phyloP scores from a whole-genome alignment of 2,888 invertebrate species.

The Andrena dorsata region DNA sequence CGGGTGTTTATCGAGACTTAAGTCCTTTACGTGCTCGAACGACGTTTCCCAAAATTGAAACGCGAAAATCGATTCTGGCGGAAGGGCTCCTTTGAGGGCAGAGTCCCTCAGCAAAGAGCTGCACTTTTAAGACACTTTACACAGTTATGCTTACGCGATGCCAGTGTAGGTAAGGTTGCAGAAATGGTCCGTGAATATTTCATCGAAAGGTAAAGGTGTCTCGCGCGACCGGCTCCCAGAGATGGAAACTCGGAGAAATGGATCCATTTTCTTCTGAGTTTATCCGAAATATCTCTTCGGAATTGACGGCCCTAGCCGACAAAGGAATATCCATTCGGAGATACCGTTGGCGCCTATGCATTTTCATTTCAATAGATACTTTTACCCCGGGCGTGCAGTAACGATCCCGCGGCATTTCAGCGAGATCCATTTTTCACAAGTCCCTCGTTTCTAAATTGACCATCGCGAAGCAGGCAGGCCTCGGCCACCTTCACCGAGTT shows the following conservation, averaged over 20 bases:
- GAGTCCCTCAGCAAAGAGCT: not conserved
- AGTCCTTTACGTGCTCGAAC: not conserved
- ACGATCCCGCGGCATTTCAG: conserved; percentile 10
- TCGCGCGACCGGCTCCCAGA: not conserved
- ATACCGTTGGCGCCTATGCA: not conserved
- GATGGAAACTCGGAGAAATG: not conserved
- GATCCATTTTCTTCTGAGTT: not conserved
- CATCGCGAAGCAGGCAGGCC: conserved; percentile 7
- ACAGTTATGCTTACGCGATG: not conserved
- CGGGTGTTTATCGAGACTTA: not conserved
- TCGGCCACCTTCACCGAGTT: conserved; percentile 29
- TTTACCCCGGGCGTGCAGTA: not conserved
- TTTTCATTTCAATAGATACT: not conserved
- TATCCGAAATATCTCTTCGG: not conserved
- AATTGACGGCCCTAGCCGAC: not conserved
- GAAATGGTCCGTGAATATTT: not conserved
- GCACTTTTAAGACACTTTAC: not conserved
- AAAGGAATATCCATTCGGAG: not conserved
- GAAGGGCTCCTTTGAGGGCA: not conserved
- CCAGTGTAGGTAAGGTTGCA: not conserved
- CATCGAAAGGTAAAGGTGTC: not conserved
- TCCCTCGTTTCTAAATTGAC: conserved; percentile 23
- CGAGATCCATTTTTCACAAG: conserved; percentile 41
- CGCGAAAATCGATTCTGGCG: not conserved
- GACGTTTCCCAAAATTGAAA: conserved; percentile 2